phyloP scores from a whole-genome alignment of 2,113 vertebrate genomes.

The Coturnix japonica region DNA sequence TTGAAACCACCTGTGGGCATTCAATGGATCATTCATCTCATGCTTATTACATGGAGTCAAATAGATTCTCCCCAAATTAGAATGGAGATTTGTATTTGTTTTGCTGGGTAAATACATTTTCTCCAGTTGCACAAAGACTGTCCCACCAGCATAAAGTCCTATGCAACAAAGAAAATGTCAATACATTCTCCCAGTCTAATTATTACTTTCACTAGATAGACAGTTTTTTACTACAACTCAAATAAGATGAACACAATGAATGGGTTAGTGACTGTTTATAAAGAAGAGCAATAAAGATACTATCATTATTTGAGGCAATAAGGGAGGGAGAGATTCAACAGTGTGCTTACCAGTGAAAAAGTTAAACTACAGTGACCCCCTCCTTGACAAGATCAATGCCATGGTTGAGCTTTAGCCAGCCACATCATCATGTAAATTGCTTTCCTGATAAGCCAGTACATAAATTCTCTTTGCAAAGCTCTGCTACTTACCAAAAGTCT shows the following conservation, averaged over 20 bases:
- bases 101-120: background rate
- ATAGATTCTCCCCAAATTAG: background rate
- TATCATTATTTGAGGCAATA: background rate
- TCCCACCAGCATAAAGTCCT: background rate
- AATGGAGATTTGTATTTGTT: background rate
- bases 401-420: constrained; percentile 86
- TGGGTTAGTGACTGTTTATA: background rate
- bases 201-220: background rate
- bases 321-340: background rate
- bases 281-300: background rate
- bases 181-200: background rate
- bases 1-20: background rate
- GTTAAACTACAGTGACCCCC: background rate
- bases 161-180: background rate
- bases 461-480: constrained; percentile 73
- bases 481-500: background rate
- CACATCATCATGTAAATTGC: constrained; percentile 83
- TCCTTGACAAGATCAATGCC: constrained; percentile 35
- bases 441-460: constrained; percentile 82
- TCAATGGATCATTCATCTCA: background rate
- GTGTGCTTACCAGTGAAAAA: background rate
- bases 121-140: background rate
- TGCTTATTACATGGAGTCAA: background rate
- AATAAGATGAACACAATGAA: background rate
- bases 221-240: background rate